Conservation (phyloP, 1,140 invertebrate genomes). For the Nephotettix cincticeps region DNA sequence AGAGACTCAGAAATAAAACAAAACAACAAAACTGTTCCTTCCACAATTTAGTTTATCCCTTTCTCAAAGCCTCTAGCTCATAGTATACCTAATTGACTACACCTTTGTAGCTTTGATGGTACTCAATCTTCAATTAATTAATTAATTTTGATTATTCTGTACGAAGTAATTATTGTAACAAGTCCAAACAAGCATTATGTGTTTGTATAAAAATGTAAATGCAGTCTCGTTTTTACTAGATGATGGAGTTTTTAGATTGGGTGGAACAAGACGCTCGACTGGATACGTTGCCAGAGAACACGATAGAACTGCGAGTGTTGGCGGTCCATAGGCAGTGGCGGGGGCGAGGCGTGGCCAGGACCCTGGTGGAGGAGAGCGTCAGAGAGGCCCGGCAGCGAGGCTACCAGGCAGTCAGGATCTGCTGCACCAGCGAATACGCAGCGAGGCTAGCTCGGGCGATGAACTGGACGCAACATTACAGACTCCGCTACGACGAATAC, state of each 20-base stretch:
- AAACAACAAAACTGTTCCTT: too few relatives aligned
- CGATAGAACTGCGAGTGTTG: constrained; percentile 1
- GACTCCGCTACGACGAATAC: not conserved
- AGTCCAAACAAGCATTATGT: too few relatives aligned
- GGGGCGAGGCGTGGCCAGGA: not conserved
- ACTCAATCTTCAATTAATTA: too few relatives aligned
- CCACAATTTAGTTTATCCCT: too few relatives aligned
- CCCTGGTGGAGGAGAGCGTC: not conserved
- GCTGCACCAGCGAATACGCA: constrained; percentile 6
- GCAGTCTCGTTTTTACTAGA: too few relatives aligned
- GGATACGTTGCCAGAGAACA: not conserved
- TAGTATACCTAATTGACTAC: too few relatives aligned
- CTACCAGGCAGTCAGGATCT: not conserved
- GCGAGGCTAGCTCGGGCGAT: not conserved
- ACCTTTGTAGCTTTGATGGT: too few relatives aligned
- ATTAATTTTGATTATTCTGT: too few relatives aligned
- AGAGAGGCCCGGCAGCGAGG: not conserved
- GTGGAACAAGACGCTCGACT: not conserved
- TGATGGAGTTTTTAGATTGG: not conserved
- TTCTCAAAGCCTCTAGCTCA: too few relatives aligned
- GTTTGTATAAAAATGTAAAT: too few relatives aligned
- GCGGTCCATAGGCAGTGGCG: not conserved
- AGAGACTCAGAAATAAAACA: too few relatives aligned
- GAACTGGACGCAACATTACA: not conserved
- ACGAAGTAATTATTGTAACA: too few relatives aligned